Conservation (phyloP, 2,113 vertebrate genomes). For the Petromus typicus region DNA sequence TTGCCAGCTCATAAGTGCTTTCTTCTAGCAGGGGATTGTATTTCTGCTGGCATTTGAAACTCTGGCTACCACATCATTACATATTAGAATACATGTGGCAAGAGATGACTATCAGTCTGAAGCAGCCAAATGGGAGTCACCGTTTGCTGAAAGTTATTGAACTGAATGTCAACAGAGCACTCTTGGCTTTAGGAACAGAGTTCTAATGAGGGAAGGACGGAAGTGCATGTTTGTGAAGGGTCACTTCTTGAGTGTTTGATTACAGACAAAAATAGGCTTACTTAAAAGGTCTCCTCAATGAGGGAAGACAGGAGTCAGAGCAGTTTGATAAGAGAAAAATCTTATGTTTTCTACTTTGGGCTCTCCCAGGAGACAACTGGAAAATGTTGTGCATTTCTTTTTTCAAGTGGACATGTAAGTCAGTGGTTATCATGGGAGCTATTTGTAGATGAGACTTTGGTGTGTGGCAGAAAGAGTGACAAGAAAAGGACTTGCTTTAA, state of each 20-base stretch:
- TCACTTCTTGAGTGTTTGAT: constrained; percentile 65
- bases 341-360: constrained; percentile 46
- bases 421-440: constrained; percentile 75
- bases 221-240: constrained; percentile 45
- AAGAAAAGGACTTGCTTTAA: constrained; percentile 76
- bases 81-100: constrained; percentile 62
- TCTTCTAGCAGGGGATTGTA: constrained; percentile 75
- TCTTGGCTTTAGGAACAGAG: background rate
- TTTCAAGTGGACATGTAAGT: constrained; percentile 68
- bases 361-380: constrained; percentile 46
- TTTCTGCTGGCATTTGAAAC: constrained; percentile 82
- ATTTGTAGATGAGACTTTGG: constrained; percentile 77
- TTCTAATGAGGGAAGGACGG: constrained; percentile 58
- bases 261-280: constrained; percentile 72
- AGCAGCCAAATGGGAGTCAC: constrained; percentile 26
- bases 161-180: constrained; percentile 49
- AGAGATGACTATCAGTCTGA: constrained; percentile 60
- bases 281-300: constrained; percentile 64
- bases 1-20: constrained; percentile 85
- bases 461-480: constrained; percentile 68
- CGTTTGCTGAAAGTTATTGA: constrained; percentile 29
- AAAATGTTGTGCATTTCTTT: constrained; percentile 73
- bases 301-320: constrained; percentile 59
- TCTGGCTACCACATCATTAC: constrained; percentile 72
- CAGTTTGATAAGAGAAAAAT: constrained; percentile 70